These are phyloP conservation scores for Peromyscus aztecus DNA, from an alignment of 2,797 vertebrate genomes.

Conservation along the genomic window DNA sequence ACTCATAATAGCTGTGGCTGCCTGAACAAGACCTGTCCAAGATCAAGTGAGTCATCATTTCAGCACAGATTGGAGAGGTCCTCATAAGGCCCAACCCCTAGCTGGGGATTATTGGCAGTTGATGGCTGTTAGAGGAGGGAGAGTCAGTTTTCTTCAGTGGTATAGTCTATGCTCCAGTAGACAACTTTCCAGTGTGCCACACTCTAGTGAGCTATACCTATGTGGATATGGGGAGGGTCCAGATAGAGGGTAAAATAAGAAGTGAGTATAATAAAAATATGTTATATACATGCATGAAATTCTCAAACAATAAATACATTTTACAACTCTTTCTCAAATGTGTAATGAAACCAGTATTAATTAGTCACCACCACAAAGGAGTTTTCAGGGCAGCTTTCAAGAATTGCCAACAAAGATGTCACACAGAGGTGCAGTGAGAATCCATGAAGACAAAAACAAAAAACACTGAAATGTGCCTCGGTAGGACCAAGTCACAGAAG, in stretches of 20 bases:
- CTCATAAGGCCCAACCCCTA: neutral
- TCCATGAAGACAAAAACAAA: neutral
- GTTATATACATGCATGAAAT: neutral
- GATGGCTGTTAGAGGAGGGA: neutral
- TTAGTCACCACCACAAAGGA: neutral
- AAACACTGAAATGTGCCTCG: conserved; percentile 11
- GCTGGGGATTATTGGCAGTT: neutral
- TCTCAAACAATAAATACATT: neutral
- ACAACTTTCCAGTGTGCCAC: neutral
- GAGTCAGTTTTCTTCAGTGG: neutral
- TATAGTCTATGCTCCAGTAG: neutral
- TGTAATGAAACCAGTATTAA: neutral
- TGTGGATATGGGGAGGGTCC: neutral
- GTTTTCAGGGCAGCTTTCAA: neutral
- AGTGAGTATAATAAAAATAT: neutral
- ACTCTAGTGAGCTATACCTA: neutral
- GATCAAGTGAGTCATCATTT: neutral
- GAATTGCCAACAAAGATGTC: neutral
- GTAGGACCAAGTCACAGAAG: neutral
- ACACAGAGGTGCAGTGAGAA: neutral
- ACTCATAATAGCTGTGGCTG: neutral
- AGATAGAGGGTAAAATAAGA: neutral
- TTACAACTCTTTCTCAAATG: neutral
- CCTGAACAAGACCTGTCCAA: neutral
- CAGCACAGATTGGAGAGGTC: neutral